These are phyloP conservation scores for Melanchra persicariae DNA, from an alignment of 2,888 invertebrate genomes.

Conservation along the genomic window DNA sequence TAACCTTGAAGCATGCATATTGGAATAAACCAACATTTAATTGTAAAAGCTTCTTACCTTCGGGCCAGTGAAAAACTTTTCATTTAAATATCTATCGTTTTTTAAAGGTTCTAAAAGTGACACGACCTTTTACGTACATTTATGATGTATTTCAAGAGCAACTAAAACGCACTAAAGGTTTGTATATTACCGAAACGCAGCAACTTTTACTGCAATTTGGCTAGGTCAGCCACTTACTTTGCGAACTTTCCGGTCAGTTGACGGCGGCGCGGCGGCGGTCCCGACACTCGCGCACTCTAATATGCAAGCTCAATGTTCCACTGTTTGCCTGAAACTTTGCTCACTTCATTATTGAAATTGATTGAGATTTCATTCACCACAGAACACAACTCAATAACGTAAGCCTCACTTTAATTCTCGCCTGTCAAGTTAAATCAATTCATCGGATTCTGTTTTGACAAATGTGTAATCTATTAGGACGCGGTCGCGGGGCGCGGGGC, in stretches of 20 bases:
- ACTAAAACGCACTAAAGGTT: conserved; percentile 12
- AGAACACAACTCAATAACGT: conserved; percentile 34
- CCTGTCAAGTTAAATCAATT: conserved; percentile 63
- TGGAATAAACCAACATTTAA: too few relatives aligned
- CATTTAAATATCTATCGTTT: conserved; percentile 1
- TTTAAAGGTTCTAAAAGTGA: neutral
- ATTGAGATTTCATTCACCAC: conserved; percentile 40
- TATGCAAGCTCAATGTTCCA: conserved; percentile 9
- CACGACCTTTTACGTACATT: neutral
- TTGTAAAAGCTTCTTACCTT: too few relatives aligned
- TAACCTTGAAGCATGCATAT: too few relatives aligned
- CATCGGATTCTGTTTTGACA: conserved; percentile 76
- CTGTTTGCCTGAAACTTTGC: conserved; percentile 13
- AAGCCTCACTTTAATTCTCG: conserved; percentile 38
- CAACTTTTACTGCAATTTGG: conserved; percentile 19
- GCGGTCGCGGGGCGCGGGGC: conserved; percentile 28
- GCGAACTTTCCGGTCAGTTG: conserved; percentile 27
- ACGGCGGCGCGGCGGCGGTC: neutral
- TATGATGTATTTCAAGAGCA: neutral
- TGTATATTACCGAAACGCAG: conserved; percentile 1
- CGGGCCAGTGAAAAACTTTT: too few relatives aligned
- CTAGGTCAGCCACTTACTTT: conserved; percentile 29
- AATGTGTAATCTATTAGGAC: conserved; percentile 78
- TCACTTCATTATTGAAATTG: conserved; percentile 41
- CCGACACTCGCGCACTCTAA: neutral